Evolutionary conservation across 2,797 vertebrate genomes (phyloP).

Genomic region (Hypotaenidia philippensis): DNA sequence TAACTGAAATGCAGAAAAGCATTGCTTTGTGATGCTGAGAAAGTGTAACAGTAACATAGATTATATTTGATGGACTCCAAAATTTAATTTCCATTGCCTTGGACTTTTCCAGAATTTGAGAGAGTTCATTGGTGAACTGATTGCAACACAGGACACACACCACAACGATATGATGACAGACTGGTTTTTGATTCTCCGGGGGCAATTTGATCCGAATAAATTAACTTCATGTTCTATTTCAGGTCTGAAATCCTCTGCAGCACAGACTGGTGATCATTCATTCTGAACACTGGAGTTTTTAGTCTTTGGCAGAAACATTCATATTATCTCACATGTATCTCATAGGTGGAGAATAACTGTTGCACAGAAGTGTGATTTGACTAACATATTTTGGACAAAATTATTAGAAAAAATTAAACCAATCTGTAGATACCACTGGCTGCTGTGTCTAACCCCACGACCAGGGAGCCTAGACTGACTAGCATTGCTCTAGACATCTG

Average conservation of each 20-base stretch:
- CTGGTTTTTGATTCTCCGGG: neutral
- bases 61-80: neutral
- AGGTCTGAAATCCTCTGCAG: neutral
- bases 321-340: neutral
- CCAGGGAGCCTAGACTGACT: neutral
- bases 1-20: neutral
- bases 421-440: neutral
- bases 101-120: neutral
- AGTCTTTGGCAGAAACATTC: neutral
- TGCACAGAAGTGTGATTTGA: neutral
- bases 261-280: accelerated
- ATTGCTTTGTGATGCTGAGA: neutral
- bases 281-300: neutral
- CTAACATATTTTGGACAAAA: neutral
- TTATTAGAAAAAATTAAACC: neutral
- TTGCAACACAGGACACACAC: neutral
- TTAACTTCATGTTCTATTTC: neutral
- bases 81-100: neutral
- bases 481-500: neutral
- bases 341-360: accelerated
- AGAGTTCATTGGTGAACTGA: neutral
- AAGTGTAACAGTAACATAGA: neutral
- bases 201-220: neutral
- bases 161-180: neutral
- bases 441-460: neutral